phyloP scores from a whole-genome alignment of 2,113 vertebrate genomes.

The Sphaerodactylus townsendi region DNA sequence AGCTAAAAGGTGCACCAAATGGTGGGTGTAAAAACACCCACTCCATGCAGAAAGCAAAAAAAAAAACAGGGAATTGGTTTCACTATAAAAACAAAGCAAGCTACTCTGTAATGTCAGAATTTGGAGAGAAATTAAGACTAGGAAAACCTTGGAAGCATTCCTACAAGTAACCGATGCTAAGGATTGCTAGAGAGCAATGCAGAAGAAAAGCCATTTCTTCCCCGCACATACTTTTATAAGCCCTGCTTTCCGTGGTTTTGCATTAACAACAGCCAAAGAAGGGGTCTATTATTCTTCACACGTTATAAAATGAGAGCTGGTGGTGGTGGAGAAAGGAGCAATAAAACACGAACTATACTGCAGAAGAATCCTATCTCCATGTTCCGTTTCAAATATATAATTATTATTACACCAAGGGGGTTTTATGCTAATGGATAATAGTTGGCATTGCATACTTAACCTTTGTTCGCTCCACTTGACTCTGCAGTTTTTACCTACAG shows the following conservation, averaged over 20 bases:
- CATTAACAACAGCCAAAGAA: background rate
- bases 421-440: background rate
- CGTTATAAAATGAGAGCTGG: background rate
- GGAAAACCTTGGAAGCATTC: too few species aligned
- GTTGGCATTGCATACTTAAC: background rate
- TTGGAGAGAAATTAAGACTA: too few species aligned
- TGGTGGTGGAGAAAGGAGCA: background rate
- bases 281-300: background rate
- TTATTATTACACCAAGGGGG: background rate
- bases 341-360: background rate
- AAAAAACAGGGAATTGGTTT: too few species aligned
- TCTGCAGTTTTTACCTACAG: background rate
- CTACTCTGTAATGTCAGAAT: too few species aligned
- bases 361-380: background rate
- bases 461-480: background rate
- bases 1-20: too few species aligned
- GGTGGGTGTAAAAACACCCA: too few species aligned
- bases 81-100: too few species aligned
- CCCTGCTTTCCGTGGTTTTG: background rate
- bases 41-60: too few species aligned
- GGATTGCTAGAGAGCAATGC: too few species aligned
- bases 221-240: background rate
- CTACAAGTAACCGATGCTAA: too few species aligned
- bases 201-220: too few species aligned
- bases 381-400: background rate